phyloP scores from a whole-genome alignment of 2,888 invertebrate species.

The Scelioninae gen. 2 region DNA sequence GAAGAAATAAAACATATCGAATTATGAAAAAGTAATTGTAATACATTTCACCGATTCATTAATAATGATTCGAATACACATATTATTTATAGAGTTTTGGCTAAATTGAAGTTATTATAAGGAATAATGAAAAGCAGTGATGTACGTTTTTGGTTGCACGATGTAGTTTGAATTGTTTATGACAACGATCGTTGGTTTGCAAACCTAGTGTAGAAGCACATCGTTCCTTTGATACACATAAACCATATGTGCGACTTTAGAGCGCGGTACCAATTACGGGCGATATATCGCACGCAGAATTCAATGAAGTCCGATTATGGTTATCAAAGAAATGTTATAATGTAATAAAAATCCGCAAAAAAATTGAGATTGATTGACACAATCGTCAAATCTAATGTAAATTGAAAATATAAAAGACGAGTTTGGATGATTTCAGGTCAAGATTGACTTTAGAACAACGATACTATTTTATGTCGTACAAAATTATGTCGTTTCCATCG shows the following conservation, averaged over 20 bases:
- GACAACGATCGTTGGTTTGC: conserved; percentile 4
- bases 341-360: conserved; percentile 25
- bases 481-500: conserved; percentile 23
- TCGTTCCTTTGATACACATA: conserved; percentile 6
- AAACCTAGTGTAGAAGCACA: conserved; percentile 3
- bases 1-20: neutral
- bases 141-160: conserved; percentile 30
- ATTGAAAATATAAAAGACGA: conserved; percentile 11
- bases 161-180: conserved; percentile 30
- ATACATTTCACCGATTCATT: too few species aligned
- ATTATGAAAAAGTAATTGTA: neutral
- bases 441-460: conserved; percentile 40
- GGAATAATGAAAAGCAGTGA: conserved; percentile 12
- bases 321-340: conserved; percentile 30
- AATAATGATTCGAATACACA: neutral
- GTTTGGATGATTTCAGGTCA: conserved; percentile 39
- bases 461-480: conserved; percentile 25
- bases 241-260: conserved; percentile 27
- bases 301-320: conserved; percentile 33
- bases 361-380: conserved; percentile 41
- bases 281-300: conserved; percentile 31
- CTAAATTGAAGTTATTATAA: conserved; percentile 14
- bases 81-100: conserved; percentile 18
- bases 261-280: conserved; percentile 40
- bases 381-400: conserved; percentile 38